Percentiles rank a stretch among this genome's conserved stretches.
Conservation (phyloP, 2,888 invertebrate species). For the Athrips mouffetella region DNA sequence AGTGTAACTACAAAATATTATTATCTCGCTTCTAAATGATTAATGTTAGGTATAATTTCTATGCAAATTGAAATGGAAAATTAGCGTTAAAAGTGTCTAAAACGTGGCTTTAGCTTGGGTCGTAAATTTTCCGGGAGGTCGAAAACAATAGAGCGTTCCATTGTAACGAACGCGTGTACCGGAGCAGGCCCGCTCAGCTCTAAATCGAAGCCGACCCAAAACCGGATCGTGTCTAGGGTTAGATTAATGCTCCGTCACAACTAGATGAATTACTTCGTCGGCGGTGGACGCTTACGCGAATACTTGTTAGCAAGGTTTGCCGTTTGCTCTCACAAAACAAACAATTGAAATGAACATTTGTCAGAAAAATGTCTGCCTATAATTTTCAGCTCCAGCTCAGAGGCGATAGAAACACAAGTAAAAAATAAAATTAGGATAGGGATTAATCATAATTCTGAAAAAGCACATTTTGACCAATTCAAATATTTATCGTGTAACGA, state of each 20-base stretch:
- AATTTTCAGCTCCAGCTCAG: neutral
- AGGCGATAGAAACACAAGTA: conserved; percentile 6
- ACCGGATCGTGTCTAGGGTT: conserved; percentile 33
- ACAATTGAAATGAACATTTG: neutral
- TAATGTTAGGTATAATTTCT: conserved; percentile 3
- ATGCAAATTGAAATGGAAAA: conserved; percentile 10
- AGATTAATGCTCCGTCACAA: conserved; percentile 50
- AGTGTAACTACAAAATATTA: neutral
- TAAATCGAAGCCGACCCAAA: conserved; percentile 31
- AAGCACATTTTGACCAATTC: conserved; percentile 8
- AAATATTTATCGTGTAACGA: conserved; percentile 20
- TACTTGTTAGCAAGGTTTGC: too few species aligned
- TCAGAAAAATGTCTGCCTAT: neutral
- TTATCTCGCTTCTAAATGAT: neutral
- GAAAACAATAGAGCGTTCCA: conserved; percentile 26
- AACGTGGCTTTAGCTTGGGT: conserved; percentile 2
- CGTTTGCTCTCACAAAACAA: conserved; percentile 25
- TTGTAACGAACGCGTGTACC: conserved; percentile 15
- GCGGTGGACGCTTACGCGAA: too few species aligned
- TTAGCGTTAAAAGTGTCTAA: conserved; percentile 8
- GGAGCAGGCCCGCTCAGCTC: neutral
- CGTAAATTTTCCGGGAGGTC: conserved; percentile 36
- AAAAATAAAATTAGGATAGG: conserved; percentile 7
- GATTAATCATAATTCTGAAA: conserved; percentile 10
- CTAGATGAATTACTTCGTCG: conserved; percentile 47